Conservation (phyloP, 92 coral and sea anemone species). For the Parazoanthus swiftii region DNA sequence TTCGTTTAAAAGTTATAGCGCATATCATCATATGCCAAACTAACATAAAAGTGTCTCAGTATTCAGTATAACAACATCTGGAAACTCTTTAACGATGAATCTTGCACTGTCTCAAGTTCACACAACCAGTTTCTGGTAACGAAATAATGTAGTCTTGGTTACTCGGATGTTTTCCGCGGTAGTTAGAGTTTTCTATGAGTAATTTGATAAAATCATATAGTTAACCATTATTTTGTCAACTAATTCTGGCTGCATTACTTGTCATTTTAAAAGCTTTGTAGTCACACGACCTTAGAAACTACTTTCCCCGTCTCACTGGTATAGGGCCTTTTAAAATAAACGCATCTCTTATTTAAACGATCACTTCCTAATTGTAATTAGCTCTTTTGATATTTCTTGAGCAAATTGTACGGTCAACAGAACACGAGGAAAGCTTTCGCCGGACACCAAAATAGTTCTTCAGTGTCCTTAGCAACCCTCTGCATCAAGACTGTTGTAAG, state of each 20-base stretch:
- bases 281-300: background rate
- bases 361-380: too few species aligned
- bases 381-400: background rate
- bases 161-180: background rate
- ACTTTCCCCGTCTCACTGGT: background rate
- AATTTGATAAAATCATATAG: background rate
- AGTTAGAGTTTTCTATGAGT: background rate
- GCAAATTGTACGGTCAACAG: background rate
- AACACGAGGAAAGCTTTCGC: background rate
- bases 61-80: background rate
- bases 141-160: background rate
- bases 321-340: background rate
- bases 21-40: too few species aligned
- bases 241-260: background rate
- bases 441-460: background rate
- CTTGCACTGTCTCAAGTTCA: background rate
- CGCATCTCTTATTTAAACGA: too few species aligned
- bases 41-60: background rate
- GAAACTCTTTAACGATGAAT: background rate
- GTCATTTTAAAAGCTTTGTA: background rate
- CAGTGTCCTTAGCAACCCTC: background rate
- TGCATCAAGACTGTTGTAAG: background rate
- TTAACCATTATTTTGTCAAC: background rate
- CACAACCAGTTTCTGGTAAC: background rate
- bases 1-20: background rate